These are phyloP conservation scores for Emydura subglobosa DNA, from an alignment of 2,113 vertebrate genomes.

Conservation along the genomic window DNA sequence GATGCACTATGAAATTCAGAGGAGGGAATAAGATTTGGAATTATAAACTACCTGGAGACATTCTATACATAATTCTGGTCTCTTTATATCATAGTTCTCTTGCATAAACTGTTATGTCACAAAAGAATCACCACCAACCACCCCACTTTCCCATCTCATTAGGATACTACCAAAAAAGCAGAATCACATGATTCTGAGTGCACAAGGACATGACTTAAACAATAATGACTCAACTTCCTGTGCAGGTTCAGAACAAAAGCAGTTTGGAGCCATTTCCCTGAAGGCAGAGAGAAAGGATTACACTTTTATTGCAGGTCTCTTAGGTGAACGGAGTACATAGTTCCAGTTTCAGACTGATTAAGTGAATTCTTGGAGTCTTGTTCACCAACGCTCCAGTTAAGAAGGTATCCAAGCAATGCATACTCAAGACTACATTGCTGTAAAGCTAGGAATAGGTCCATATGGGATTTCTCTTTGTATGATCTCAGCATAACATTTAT, in stretches of 20 bases:
- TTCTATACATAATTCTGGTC: neutral
- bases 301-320: neutral
- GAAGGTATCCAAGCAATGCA: neutral
- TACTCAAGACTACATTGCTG: neutral
- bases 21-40: neutral
- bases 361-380: neutral
- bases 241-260: slow-evolving; percentile 4
- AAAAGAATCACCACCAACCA: neutral
- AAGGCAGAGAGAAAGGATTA: neutral
- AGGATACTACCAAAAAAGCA: slow-evolving; percentile 12
- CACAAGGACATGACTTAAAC: slow-evolving; percentile 53
- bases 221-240: slow-evolving; percentile 66
- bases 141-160: neutral
- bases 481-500: neutral
- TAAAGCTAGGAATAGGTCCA: neutral
- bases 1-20: slow-evolving; percentile 9
- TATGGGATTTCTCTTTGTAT: neutral
- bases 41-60: neutral
- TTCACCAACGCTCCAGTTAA: neutral
- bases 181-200: slow-evolving; percentile 12
- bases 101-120: neutral
- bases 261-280: slow-evolving; percentile 22
- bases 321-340: neutral
- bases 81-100: neutral
- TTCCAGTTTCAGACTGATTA: neutral